These are phyloP conservation scores for Melanostoma mellinum DNA, from an alignment of 2,888 invertebrate species.

Conservation along the genomic window DNA sequence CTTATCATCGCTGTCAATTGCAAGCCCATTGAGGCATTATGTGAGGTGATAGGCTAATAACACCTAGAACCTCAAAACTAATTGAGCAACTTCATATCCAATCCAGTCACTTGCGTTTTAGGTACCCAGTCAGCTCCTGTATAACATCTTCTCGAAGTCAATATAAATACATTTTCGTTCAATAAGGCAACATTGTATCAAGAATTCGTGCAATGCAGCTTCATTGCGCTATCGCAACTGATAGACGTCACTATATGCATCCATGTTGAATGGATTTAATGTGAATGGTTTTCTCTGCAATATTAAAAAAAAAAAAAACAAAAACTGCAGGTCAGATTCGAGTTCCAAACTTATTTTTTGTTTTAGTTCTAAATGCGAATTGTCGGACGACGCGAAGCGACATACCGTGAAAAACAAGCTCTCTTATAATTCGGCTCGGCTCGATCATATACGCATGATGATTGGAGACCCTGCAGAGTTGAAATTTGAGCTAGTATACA, in stretches of 20 bases:
- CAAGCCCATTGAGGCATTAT: neutral
- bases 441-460: constrained; percentile 6
- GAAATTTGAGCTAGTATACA: constrained; percentile 46
- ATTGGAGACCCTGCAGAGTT: constrained; percentile 9
- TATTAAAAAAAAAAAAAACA: neutral
- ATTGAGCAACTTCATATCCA: constrained; percentile 11
- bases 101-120: neutral
- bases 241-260: constrained; percentile 44
- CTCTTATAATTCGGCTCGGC: constrained; percentile 18
- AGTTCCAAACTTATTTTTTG: constrained; percentile 2
- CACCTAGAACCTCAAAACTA: constrained; percentile 16
- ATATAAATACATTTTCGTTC: neutral
- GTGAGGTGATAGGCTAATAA: neutral
- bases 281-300: constrained; percentile 25
- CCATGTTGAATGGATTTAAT: constrained; percentile 48
- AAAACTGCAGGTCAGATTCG: neutral
- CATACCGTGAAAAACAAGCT: constrained; percentile 62
- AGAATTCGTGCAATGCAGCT: constrained; percentile 14
- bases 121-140: neutral
- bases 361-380: constrained; percentile 7
- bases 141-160: neutral
- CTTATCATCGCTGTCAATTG: neutral
- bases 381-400: constrained; percentile 54
- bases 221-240: constrained; percentile 43
- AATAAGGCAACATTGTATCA: constrained; percentile 40